Percentiles rank a stretch among this genome's conserved stretches.
These are phyloP conservation scores for Oreochromis niloticus DNA, from an alignment of 2,113 vertebrate genomes.

Conservation along the genomic window DNA sequence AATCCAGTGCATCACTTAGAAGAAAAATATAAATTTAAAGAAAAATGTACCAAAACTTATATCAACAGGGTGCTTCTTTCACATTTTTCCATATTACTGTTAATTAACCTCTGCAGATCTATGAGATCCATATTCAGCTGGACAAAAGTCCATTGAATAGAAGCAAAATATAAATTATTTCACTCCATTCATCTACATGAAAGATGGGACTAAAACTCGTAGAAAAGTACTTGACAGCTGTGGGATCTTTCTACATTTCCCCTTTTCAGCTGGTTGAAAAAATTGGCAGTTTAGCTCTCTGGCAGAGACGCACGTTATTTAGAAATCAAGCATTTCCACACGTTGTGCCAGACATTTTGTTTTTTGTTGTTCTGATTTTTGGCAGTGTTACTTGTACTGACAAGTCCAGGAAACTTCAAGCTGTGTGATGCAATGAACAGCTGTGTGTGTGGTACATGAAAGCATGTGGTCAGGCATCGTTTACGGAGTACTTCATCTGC, in stretches of 20 bases:
- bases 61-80: no score
- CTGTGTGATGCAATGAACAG: not conserved
- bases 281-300: not conserved
- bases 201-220: not conserved
- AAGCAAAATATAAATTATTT: rapidly evolving
- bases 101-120: no score
- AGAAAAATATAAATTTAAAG: not conserved
- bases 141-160: not conserved
- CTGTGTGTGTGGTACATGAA: not conserved
- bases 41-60: no score
- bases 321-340: not conserved
- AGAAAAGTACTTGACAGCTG: not conserved
- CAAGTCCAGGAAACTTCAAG: not conserved
- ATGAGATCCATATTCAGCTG: no score
- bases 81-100: no score
- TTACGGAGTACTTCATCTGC: not conserved
- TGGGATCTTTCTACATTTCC: not conserved
- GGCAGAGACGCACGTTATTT: not conserved
- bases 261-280: not conserved
- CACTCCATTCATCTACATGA: rapidly evolving
- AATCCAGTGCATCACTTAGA: not conserved
- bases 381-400: not conserved
- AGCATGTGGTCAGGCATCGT: not conserved
- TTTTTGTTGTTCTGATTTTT: not conserved
- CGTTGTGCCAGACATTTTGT: not conserved